These are phyloP conservation scores for Mola mola DNA, from an alignment of 2,113 vertebrate species.

Conservation along the genomic window DNA sequence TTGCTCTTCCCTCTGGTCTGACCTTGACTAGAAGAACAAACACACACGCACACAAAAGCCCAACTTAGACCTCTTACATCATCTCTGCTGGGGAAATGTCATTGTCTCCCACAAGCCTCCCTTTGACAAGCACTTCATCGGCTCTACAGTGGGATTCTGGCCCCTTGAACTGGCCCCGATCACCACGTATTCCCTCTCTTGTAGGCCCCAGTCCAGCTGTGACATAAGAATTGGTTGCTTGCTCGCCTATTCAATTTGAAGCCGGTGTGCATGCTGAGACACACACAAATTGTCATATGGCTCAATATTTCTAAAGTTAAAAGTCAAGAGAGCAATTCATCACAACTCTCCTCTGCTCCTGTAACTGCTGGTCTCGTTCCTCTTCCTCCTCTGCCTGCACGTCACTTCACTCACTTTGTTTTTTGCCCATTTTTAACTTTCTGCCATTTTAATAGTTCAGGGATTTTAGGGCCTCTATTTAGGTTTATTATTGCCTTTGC, in stretches of 20 bases:
- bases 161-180: constrained; percentile 24
- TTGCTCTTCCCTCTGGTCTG: constrained; percentile 71
- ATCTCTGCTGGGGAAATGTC: constrained; percentile 55
- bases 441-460: constrained; percentile 46
- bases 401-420: constrained; percentile 10
- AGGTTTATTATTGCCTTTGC: constrained; percentile 64
- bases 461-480: constrained; percentile 47
- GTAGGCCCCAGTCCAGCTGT: constrained; percentile 53
- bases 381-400: not conserved
- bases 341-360: constrained; percentile 23
- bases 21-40: constrained; percentile 75
- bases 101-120: constrained; percentile 37
- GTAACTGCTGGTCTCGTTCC: not conserved
- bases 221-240: constrained; percentile 45
- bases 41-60: constrained; percentile 41
- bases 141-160: constrained; percentile 27
- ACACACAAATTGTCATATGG: constrained; percentile 52
- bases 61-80: constrained; percentile 68
- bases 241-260: constrained; percentile 53
- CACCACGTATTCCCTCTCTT: constrained; percentile 13
- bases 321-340: constrained; percentile 37
- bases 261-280: constrained; percentile 47
- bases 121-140: constrained; percentile 30
- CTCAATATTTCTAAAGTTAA: constrained; percentile 41
- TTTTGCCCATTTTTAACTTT: constrained; percentile 29